Percentiles rank a stretch among this genome's conserved stretches.
Conservation (phyloP, 1,140 invertebrate species). For the Acromyrmex charruanus region DNA sequence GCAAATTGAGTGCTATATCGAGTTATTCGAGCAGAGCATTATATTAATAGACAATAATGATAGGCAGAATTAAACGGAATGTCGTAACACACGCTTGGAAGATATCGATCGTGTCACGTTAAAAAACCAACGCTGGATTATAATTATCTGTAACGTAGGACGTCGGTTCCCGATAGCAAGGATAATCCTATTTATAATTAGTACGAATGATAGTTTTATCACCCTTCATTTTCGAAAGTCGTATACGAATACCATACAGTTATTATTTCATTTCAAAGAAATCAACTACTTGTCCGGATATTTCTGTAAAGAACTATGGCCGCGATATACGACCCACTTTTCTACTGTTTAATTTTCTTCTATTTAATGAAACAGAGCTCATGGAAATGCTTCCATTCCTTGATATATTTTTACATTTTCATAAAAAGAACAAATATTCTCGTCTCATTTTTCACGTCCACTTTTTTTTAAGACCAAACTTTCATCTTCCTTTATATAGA, state of each 20-base stretch:
- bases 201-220: constrained; percentile 8
- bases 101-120: constrained; percentile 42
- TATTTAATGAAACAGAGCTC: not conserved
- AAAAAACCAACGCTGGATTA: constrained; percentile 32
- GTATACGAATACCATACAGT: not conserved
- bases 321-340: not conserved
- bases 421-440: not conserved
- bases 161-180: constrained; percentile 6
- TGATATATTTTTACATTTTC: not conserved
- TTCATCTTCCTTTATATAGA: not conserved
- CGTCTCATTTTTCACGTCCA: not conserved
- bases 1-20: constrained; percentile 46
- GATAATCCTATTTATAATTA: constrained; percentile 39
- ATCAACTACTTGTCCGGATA: not conserved
- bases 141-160: constrained; percentile 57
- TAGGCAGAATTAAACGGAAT: constrained; percentile 53
- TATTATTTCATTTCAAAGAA: not conserved
- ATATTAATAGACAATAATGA: constrained; percentile 62
- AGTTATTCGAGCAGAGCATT: constrained; percentile 16
- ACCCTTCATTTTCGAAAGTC: not conserved
- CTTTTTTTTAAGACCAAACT: not conserved
- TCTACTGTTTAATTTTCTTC: not conserved
- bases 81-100: constrained; percentile 34
- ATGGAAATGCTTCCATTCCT: not conserved
- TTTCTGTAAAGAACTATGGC: not conserved